Conservation (phyloP, 1,140 invertebrate species). For the Muscidifurax raptorellus region DNA sequence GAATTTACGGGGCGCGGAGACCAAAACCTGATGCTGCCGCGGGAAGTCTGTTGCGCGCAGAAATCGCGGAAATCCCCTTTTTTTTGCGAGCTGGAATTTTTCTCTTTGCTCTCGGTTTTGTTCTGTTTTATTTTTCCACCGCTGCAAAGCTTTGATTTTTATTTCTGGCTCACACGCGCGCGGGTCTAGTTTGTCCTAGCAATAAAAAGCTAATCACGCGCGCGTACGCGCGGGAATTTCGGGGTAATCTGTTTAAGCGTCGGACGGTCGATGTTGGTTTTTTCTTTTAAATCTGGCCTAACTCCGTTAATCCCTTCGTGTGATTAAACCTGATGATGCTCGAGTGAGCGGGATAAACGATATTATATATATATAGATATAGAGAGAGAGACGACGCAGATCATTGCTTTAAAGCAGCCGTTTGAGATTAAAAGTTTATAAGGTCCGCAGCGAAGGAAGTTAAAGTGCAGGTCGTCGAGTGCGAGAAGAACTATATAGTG, state of each 20-base stretch:
- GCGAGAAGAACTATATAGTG: not conserved
- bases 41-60: not conserved
- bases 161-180: not conserved
- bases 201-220: constrained; percentile 39
- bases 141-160: constrained; percentile 9
- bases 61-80: not conserved
- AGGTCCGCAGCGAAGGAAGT: not conserved
- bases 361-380: too few species aligned
- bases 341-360: too few species aligned
- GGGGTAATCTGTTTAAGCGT: not conserved
- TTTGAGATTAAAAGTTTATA: too few species aligned
- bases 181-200: constrained; percentile 16
- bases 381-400: too few species aligned
- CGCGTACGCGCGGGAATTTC: not conserved
- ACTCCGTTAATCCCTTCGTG: not conserved
- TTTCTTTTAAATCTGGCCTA: not conserved
- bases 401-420: too few species aligned
- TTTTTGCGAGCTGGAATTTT: not conserved
- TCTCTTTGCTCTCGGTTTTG: not conserved
- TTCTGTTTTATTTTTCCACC: not conserved
- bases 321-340: too few species aligned
- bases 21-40: constrained; percentile 4
- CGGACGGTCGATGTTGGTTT: not conserved
- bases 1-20: constrained; percentile 49
- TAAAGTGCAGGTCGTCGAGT: not conserved